Percentiles rank a stretch among this genome's conserved stretches.
These are phyloP conservation scores for Agelas oroides DNA, from an alignment of 37 sponge, comb jelly and placozoan genomes.

Conservation along the genomic window DNA sequence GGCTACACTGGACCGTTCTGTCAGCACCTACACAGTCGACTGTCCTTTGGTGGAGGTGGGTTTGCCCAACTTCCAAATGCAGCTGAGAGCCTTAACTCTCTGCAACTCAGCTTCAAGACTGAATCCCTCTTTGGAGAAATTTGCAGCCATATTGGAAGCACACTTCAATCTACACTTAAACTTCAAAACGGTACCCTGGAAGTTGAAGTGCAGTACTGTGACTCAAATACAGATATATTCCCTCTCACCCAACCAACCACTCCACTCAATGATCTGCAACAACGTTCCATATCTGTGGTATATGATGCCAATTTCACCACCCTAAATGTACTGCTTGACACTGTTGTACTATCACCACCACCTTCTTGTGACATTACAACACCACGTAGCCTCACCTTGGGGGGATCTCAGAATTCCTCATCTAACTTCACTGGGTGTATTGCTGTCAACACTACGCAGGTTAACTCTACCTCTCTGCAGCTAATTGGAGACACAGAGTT, in stretches of 20 bases:
- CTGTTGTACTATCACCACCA: not conserved
- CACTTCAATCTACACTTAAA: not conserved
- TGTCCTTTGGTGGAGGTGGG: slow-evolving; percentile 36
- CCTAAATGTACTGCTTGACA: slow-evolving; percentile 3
- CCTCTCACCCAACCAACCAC: not conserved
- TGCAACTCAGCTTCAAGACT: slow-evolving; percentile 39
- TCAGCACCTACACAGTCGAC: slow-evolving; percentile 25
- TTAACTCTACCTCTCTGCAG: slow-evolving; percentile 16
- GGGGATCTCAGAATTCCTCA: not conserved
- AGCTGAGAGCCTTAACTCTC: not conserved
- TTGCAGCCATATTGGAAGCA: not conserved
- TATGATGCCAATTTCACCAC: not conserved
- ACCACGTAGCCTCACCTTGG: slow-evolving; percentile 1
- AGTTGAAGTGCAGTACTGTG: slow-evolving; percentile 8
- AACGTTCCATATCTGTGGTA: not conserved
- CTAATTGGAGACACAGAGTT: slow-evolving; percentile 27
- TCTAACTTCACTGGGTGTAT: slow-evolving; percentile 35
- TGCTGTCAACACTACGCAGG: not conserved
- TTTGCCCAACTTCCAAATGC: not conserved
- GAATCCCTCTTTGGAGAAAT: slow-evolving; percentile 5
- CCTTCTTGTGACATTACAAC: not conserved
- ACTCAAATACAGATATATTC: not conserved
- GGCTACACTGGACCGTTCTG: slow-evolving; percentile 56
- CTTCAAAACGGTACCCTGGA: not conserved
- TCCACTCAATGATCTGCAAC: slow-evolving; percentile 19